Evolutionary conservation across 2,888 invertebrate genomes (phyloP).

Genomic region (Antheraea assamensis): DNA sequence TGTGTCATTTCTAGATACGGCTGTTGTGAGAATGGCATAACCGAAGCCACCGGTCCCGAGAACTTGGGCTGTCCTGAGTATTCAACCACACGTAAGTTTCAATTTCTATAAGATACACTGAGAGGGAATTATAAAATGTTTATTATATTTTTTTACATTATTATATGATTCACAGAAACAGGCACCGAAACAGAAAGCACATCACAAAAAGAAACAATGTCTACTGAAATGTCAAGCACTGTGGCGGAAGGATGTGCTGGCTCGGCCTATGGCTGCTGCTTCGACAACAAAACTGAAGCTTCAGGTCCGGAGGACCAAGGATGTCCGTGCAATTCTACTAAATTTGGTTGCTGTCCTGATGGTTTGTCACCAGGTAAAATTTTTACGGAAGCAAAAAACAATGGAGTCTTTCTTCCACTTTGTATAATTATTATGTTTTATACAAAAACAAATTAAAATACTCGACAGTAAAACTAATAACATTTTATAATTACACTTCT

Average conservation of each 20-base stretch:
- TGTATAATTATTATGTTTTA: no score
- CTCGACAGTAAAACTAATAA: no score
- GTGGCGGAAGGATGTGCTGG: slow-evolving; percentile 70
- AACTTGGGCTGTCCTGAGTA: slow-evolving; percentile 75
- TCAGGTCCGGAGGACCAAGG: slow-evolving; percentile 85
- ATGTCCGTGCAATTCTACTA: slow-evolving; percentile 83
- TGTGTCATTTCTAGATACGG: slow-evolving; percentile 70
- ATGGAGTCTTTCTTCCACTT: not conserved
- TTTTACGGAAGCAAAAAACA: slow-evolving; percentile 1
- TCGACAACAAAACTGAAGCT: slow-evolving; percentile 84
- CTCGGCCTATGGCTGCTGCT: slow-evolving; percentile 88
- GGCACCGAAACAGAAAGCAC: slow-evolving; percentile 6
- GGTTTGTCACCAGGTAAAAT: slow-evolving; percentile 82
- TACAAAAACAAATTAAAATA: no score
- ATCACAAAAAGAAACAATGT: slow-evolving; percentile 25
- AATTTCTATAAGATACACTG: not conserved
- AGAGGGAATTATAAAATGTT: not conserved
- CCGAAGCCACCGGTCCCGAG: slow-evolving; percentile 84
- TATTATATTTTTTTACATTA: not conserved
- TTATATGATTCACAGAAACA: slow-evolving; percentile 1
- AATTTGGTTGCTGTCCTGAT: slow-evolving; percentile 90
- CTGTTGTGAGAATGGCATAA: slow-evolving; percentile 87
- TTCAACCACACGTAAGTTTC: slow-evolving; percentile 45
- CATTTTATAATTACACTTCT: not conserved
- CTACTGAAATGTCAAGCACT: slow-evolving; percentile 24